Conservation (phyloP, 2,797 vertebrate genomes). For the Myotis myotis region DNA sequence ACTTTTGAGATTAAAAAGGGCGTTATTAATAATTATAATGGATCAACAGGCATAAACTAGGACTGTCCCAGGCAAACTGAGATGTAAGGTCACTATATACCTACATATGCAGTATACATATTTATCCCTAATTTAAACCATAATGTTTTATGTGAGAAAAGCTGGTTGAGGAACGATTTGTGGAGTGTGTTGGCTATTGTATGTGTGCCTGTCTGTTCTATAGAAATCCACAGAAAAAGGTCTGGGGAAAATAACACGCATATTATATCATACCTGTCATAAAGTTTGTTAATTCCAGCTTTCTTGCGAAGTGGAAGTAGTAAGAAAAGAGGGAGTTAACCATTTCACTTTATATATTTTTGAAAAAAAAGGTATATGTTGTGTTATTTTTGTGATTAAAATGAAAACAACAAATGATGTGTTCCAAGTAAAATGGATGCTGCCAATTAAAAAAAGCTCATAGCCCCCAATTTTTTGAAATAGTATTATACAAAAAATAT, state of each 20-base stretch:
- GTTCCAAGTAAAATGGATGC: background rate
- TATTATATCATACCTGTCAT: background rate
- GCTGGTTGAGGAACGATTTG: background rate
- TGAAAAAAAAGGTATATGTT: background rate
- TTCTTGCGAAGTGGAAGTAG: background rate
- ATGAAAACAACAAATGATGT: background rate
- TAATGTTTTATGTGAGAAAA: background rate
- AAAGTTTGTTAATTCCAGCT: background rate
- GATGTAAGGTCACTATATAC: background rate
- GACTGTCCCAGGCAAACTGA: background rate
- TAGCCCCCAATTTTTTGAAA: background rate
- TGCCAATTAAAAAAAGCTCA: background rate
- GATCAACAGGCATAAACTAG: background rate
- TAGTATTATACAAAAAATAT: background rate
- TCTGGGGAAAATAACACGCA: background rate
- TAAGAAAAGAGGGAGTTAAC: background rate
- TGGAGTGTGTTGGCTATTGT: background rate
- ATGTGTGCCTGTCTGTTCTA: background rate
- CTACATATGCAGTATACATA: background rate
- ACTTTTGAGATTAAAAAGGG: background rate
- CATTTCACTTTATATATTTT: background rate
- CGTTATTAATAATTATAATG: background rate
- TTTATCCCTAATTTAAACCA: background rate
- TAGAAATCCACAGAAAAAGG: background rate
- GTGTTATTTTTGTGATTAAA: slow-evolving; percentile 1